A percentile compares a stretch with the other conserved stretches of the same genome.
These are phyloP conservation scores for Alouatta caraya DNA, from an alignment of 2,797 vertebrate species.

Conservation along the genomic window DNA sequence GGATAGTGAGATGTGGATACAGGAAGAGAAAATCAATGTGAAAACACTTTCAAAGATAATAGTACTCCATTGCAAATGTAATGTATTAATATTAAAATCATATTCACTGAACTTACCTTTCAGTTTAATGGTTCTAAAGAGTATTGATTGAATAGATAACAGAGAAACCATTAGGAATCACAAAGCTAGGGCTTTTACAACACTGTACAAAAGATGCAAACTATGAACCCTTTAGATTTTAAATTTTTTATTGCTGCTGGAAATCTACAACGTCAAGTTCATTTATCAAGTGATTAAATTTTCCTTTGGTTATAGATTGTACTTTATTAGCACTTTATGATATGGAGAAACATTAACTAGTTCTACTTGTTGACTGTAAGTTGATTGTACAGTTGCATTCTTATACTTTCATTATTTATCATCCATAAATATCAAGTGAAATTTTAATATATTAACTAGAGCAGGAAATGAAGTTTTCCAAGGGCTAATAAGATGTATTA, in stretches of 20 bases:
- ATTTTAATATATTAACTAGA: not conserved
- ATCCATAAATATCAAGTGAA: constrained; percentile 32
- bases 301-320: constrained; percentile 37
- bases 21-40: constrained; percentile 68
- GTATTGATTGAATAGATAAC: constrained; percentile 37
- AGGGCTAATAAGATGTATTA: not conserved
- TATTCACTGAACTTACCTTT: constrained; percentile 34
- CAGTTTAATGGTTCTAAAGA: constrained; percentile 14
- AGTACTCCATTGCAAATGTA: constrained; percentile 49
- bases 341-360: constrained; percentile 2
- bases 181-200: constrained; percentile 44
- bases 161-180: constrained; percentile 39
- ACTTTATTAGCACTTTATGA: constrained; percentile 30
- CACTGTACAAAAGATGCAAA: not conserved
- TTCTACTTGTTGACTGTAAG: constrained; percentile 5
- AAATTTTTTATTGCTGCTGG: constrained; percentile 38
- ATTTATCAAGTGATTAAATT: constrained; percentile 33
- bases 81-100: constrained; percentile 60
- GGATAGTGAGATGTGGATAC: constrained; percentile 25
- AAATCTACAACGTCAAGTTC: constrained; percentile 13
- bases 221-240: not conserved
- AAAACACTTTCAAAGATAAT: constrained; percentile 59
- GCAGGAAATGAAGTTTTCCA: constrained; percentile 30
- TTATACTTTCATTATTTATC: constrained; percentile 29
- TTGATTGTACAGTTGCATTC: not conserved